A percentile compares a stretch with the other conserved stretches of the same genome.
These are phyloP conservation scores for Ochropleura plecta DNA, from an alignment of 2,888 invertebrate genomes.

Conservation along the genomic window DNA sequence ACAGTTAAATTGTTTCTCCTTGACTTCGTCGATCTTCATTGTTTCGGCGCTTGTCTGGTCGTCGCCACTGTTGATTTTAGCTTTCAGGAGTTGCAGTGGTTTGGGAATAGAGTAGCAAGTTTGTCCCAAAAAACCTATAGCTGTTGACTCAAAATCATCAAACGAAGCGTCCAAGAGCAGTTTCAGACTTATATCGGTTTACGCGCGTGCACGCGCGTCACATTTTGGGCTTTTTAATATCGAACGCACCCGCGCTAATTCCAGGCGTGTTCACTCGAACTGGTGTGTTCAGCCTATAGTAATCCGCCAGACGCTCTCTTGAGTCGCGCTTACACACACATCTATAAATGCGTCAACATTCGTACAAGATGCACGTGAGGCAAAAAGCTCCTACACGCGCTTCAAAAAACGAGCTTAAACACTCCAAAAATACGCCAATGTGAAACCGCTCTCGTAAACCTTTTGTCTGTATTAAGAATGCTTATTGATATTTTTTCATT, in stretches of 20 bases:
- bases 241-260: background rate
- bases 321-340: no score
- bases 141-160: background rate
- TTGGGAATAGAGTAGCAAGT: no score
- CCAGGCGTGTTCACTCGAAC: background rate
- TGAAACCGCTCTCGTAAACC: no score
- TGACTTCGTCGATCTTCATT: no score
- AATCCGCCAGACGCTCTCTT: background rate
- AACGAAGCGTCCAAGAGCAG: background rate
- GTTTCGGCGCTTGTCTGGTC: no score
- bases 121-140: background rate
- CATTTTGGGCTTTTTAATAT: background rate
- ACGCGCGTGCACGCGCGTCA: background rate
- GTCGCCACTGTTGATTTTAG: no score
- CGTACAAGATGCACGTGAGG: background rate
- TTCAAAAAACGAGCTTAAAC: background rate
- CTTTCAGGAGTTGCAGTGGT: no score
- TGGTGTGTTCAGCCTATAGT: background rate
- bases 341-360: background rate
- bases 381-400: background rate
- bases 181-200: no score
- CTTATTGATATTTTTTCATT: background rate
- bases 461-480: background rate
- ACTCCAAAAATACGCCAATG: no score
- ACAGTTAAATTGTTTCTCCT: no score